Conservation (phyloP, 2,797 vertebrate species). For the Chaetophractus vellerosus region DNA sequence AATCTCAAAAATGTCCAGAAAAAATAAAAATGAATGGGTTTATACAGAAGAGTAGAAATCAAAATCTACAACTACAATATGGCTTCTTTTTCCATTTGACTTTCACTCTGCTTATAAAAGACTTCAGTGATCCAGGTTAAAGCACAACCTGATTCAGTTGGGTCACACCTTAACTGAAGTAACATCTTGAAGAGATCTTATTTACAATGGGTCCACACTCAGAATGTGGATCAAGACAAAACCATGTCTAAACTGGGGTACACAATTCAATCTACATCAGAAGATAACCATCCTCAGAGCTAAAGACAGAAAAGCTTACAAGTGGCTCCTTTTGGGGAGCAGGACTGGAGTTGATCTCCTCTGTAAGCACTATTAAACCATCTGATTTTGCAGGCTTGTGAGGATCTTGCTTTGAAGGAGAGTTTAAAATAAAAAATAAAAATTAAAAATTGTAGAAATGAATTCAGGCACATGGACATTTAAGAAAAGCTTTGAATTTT, state of each 20-base stretch:
- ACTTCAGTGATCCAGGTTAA: too few relatives aligned
- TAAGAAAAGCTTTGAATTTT: neutral
- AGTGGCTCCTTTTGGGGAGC: neutral
- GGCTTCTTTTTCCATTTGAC: too few relatives aligned
- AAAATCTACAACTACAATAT: neutral
- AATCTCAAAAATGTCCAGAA: neutral
- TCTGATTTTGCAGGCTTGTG: neutral
- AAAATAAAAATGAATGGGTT: neutral
- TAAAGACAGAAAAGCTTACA: neutral
- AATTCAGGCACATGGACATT: neutral
- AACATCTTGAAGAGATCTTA: too few relatives aligned
- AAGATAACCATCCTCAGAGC: neutral
- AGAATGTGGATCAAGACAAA: too few relatives aligned
- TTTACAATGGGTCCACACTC: too few relatives aligned
- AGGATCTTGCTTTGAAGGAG: neutral
- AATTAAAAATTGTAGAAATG: neutral
- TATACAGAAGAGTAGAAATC: neutral
- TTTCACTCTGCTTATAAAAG: too few relatives aligned
- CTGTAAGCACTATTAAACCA: neutral
- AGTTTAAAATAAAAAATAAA: conserved; percentile 21
- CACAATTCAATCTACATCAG: too few relatives aligned
- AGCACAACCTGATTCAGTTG: too few relatives aligned
- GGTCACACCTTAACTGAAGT: too few relatives aligned
- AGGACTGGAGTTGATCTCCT: neutral
- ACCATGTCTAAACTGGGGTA: too few relatives aligned